phyloP scores from a whole-genome alignment of 2,888 invertebrate genomes.

The Dione vanillae region DNA sequence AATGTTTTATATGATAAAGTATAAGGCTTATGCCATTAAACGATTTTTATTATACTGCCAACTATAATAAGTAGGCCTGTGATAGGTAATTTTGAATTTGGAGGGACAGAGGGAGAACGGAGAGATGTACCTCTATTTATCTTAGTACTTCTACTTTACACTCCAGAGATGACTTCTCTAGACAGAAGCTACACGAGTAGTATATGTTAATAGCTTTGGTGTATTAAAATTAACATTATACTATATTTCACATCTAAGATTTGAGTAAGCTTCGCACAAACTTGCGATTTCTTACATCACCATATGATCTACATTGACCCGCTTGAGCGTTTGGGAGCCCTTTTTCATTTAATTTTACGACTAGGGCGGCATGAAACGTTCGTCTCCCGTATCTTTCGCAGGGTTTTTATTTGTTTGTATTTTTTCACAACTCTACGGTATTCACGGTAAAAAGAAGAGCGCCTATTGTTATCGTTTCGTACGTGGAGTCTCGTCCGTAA shows the following conservation, averaged over 20 bases:
- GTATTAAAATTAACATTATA: constrained; percentile 56
- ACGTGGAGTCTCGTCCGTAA: constrained; percentile 49
- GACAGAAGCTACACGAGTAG: too few species aligned
- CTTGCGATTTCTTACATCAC: constrained; percentile 68
- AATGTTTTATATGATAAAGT: constrained; percentile 22
- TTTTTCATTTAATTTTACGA: constrained; percentile 72
- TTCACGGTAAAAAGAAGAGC: constrained; percentile 61
- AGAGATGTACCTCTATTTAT: too few species aligned
- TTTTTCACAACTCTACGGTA: constrained; percentile 69
- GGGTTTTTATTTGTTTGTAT: constrained; percentile 72
- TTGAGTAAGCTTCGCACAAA: constrained; percentile 60
- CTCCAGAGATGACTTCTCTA: too few species aligned
- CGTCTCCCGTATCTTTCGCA: constrained; percentile 59
- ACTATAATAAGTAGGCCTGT: too few species aligned
- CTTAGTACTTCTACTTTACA: too few species aligned
- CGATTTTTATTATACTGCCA: background rate
- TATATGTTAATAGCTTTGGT: constrained; percentile 44
- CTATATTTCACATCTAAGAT: constrained; percentile 57
- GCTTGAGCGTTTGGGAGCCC: constrained; percentile 42
- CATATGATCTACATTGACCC: constrained; percentile 54
- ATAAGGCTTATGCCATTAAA: background rate
- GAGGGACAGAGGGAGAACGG: too few species aligned
- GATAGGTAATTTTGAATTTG: too few species aligned
- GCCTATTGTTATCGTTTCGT: constrained; percentile 67
- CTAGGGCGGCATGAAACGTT: constrained; percentile 65